Evolutionary conservation across 1,140 invertebrate genomes (phyloP).

Genomic region (Bombus sibiricus): DNA sequence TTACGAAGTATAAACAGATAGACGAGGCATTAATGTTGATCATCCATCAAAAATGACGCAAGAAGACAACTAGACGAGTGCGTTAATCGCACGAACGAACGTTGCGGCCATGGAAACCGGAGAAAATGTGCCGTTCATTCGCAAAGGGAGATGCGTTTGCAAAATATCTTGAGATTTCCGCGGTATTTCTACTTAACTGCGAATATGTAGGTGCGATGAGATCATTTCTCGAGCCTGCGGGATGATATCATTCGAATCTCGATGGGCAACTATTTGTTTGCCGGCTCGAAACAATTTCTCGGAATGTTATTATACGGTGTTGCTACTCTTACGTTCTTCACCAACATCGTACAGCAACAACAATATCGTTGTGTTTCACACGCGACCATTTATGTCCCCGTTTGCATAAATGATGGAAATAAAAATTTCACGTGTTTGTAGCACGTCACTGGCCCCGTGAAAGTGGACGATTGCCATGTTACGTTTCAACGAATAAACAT

Average conservation of each 20-base stretch:
- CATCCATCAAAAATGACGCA: neutral
- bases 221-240: slow-evolving; percentile 30
- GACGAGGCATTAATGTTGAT: neutral
- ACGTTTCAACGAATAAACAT: neutral
- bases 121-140: neutral
- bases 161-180: slow-evolving; percentile 32
- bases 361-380: too few relatives aligned
- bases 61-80: neutral
- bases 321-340: neutral
- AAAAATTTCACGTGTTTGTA: neutral
- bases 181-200: slow-evolving; percentile 28
- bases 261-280: slow-evolving; percentile 40
- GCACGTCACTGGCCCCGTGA: neutral
- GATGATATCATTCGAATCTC: slow-evolving; percentile 50
- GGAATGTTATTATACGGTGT: neutral
- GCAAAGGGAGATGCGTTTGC: slow-evolving; percentile 1
- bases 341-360: neutral
- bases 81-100: slow-evolving; percentile 22
- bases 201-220: slow-evolving; percentile 45
- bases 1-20: neutral
- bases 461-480: neutral
- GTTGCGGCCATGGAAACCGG: neutral
- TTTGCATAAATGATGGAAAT: neutral
- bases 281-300: neutral
- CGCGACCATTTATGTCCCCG: neutral